These are phyloP conservation scores for Therioaphis trifolii DNA, from an alignment of 2,888 invertebrate species.

Conservation along the genomic window DNA sequence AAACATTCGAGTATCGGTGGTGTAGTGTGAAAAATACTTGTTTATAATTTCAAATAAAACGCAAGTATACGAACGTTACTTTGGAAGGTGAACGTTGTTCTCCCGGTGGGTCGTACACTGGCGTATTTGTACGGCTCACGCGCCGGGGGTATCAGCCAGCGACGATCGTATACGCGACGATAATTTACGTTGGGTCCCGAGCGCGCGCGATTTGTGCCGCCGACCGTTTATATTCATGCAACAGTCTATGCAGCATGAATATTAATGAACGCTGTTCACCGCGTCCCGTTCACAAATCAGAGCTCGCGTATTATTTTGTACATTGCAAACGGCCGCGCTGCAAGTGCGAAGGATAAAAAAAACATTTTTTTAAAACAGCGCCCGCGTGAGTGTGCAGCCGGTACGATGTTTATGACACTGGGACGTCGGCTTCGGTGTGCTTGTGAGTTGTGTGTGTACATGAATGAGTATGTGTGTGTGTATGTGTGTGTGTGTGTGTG, in stretches of 20 bases:
- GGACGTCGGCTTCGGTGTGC: not conserved
- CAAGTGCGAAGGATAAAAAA: too few species aligned
- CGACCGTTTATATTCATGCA: not conserved
- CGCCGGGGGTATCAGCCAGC: not conserved
- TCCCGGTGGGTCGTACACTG: too few species aligned
- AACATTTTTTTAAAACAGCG: too few species aligned
- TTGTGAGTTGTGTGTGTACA: too few species aligned
- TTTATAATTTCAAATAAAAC: too few species aligned
- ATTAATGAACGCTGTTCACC: not conserved
- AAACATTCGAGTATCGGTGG: too few species aligned
- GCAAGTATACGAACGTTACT: too few species aligned
- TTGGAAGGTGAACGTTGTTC: too few species aligned
- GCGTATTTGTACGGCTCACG: too few species aligned
- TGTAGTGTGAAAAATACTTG: too few species aligned
- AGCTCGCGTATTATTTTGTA: not conserved
- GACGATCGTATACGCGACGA: not conserved
- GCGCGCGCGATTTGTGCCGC: not conserved
- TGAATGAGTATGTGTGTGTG: too few species aligned
- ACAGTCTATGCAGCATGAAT: not conserved
- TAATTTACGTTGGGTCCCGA: not conserved
- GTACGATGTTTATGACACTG: not conserved
- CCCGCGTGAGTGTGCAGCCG: not conserved
- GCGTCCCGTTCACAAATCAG: constrained; percentile 27
- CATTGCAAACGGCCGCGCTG: not conserved
- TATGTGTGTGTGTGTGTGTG: too few species aligned